These are phyloP conservation scores for Tragelaphus imberbis DNA, from an alignment of 2,113 vertebrate species.

Conservation along the genomic window DNA sequence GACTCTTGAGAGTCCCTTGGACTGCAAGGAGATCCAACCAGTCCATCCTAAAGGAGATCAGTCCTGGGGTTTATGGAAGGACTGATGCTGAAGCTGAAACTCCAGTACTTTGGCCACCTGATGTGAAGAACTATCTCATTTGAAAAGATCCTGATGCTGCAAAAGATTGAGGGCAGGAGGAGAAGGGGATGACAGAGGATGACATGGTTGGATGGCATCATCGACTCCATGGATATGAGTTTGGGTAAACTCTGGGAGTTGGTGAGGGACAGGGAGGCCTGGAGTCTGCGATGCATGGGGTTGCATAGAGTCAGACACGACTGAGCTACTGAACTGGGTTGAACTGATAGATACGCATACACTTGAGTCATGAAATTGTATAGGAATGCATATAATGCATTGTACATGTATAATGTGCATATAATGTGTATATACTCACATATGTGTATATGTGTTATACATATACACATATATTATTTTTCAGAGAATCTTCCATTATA, in stretches of 20 bases:
- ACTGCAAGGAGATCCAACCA: not conserved
- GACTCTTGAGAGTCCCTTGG: not conserved
- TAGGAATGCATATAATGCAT: not conserved
- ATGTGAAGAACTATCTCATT: not conserved
- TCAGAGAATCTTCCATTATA: not conserved
- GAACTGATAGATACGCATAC: not conserved
- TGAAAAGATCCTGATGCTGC: not conserved
- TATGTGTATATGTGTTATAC: not conserved
- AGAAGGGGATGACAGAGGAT: not conserved
- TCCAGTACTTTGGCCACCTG: not conserved
- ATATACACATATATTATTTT: not conserved
- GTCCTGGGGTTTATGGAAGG: not conserved
- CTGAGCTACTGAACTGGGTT: not conserved
- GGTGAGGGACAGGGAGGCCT: not conserved
- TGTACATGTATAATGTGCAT: not conserved
- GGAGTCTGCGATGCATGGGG: not conserved
- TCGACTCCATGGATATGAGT: not conserved
- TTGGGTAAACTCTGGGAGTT: fast-evolving
- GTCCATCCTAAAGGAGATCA: not conserved
- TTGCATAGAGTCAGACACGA: fast-evolving
- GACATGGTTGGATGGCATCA: not conserved
- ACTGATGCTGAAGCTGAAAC: not conserved
- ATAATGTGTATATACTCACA: not conserved
- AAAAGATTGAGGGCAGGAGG: not conserved
- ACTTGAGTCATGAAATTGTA: not conserved